Percentiles rank a stretch among this genome's conserved stretches.
Evolutionary conservation across 1,140 invertebrate genomes (phyloP).

Genomic region (Diploscapter pachys): DNA sequence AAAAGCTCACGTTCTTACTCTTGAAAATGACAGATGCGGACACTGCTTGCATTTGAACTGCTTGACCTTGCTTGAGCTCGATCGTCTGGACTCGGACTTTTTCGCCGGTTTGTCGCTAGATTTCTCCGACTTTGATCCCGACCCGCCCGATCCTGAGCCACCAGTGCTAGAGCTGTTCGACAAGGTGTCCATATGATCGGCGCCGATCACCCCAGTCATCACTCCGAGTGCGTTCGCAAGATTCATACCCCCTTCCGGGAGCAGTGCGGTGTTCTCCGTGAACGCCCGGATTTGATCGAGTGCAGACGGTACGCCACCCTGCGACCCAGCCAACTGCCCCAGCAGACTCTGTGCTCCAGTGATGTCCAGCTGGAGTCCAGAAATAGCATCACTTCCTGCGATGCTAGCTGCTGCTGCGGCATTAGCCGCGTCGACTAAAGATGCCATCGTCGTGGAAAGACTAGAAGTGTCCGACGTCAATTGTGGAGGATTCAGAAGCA

Average conservation of each 20-base stretch:
- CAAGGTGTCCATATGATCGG: too few species aligned
- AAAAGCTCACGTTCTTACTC: too few species aligned
- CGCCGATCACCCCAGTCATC: neutral
- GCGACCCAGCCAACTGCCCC: slow-evolving; percentile 7
- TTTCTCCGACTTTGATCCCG: too few species aligned
- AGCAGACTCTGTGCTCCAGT: neutral
- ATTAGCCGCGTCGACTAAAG: slow-evolving; percentile 22
- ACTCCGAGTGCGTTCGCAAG: slow-evolving; percentile 14
- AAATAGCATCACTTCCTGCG: neutral
- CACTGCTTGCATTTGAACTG: slow-evolving; percentile 89
- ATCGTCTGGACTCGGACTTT: slow-evolving; percentile 18
- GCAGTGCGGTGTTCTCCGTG: slow-evolving; percentile 29
- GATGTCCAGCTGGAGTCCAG: slow-evolving; percentile 7
- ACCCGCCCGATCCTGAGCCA: too few species aligned
- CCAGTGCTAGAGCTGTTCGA: too few species aligned
- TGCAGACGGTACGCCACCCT: slow-evolving; percentile 16
- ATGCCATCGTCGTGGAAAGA: slow-evolving; percentile 41
- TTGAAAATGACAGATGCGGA: slow-evolving; percentile 63
- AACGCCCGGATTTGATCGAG: slow-evolving; percentile 33
- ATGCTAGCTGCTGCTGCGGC: slow-evolving; percentile 1
- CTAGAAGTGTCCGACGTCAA: slow-evolving; percentile 50
- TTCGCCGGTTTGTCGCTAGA: too few species aligned
- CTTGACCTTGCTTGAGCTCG: slow-evolving; percentile 63
- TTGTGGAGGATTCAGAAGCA: too few species aligned
- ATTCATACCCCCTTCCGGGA: slow-evolving; percentile 23